Evolutionary conservation across 2,113 vertebrate genomes (phyloP), one percentile per base, ranked within the genome.

Genomic region (Dryoscopus gambensis): DNA sequence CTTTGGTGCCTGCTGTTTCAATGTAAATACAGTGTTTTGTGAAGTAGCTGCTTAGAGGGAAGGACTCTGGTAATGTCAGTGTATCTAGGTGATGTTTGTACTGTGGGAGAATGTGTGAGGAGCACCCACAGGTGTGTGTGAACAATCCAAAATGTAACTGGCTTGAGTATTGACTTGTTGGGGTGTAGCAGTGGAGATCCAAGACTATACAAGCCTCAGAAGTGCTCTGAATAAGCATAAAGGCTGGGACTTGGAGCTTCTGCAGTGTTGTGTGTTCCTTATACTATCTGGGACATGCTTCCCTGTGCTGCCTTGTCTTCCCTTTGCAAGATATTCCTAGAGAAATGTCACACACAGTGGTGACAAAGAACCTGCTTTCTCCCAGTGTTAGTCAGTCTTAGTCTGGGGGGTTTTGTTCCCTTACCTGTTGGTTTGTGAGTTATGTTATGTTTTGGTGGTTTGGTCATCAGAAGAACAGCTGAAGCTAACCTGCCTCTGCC

Each of bases 341-440:
- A 42, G 40, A 50, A 31, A 11, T 1, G 1, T 47, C 13, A 20
- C 3, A 4, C 0, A 0, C 35, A 35, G 35, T 3, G 2, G 24
- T 69, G 56, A 31, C 55, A 59, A 3, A 33, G 31, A 69, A 27
- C 17, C 30, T 78, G 22, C 47, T 64, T 84, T 87, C 44, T 82
- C 35, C 33, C 28, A 20, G 0, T 64, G 19, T 63, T 14, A 49
- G 30, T 68, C 42, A 33, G 33, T 71, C 60, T 52, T n/a, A 23
- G 33, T 53, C 30, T 40, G 74, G 46, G 55, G 44, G n/a, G 5
- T 46, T 83, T 91, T 12, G 20, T 83, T 80, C 28, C 7, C 22
- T 59, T 52, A 31, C 8, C 8, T 68, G 67, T 89, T 1, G 7
- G 28, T 53, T 75, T 79, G 63, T 94, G 57, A 53, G 16, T 40